Evolutionary conservation across 1,140 invertebrate species (phyloP), one percentile per base, ranked within the genome.

Genomic region (Drosophila sp.): DNA sequence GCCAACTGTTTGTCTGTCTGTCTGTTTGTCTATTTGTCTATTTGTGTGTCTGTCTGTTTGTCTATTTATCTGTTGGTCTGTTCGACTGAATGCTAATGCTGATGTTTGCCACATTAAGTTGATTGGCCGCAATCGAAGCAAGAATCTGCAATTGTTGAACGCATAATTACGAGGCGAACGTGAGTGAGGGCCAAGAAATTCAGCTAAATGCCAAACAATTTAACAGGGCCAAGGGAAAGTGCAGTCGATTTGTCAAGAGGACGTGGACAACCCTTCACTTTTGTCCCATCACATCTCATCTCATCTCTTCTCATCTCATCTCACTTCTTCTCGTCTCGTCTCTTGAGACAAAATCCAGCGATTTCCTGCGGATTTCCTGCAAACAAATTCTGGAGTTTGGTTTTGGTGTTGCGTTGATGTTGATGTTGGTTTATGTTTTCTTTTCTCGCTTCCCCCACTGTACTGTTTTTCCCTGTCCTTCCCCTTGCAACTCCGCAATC

Each of bases 321-420:
- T n/a, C n/a, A n/a, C n/a, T n/a, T n/a, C n/a, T n/a, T n/a, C 16
- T 45, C 27, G 13, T 36, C 51, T 50, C 25, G 50, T 45, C 6
- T 45, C 43, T 32, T 14, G 29, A 67, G 50, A 51, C 27, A 72
- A 78, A 89, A 89, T 89, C 76, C 80, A 80, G 82, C 84, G 83
- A 89, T 89, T 89, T 89, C 83, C 84, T 80, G 73, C 79, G 83
- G 84, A 89, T 80, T 83, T 89, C 83, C 83, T 63, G 70, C 76
- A 89, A 86, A 89, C 83, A 89, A 89, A 89, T 89, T 80, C 84
- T 18, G 36, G 72, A 84, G 80, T 71, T 79, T 89, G 83, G 71
- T 73, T 89, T 70, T 46, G 71, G 25, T 57, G 25, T 21, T 56
- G 13, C n/a, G n/a, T n/a, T n/a, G n/a, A n/a, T n/a, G n/a, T n/a